Conservation (phyloP, 1,140 invertebrate species). For the Hycleus cichorii region DNA sequence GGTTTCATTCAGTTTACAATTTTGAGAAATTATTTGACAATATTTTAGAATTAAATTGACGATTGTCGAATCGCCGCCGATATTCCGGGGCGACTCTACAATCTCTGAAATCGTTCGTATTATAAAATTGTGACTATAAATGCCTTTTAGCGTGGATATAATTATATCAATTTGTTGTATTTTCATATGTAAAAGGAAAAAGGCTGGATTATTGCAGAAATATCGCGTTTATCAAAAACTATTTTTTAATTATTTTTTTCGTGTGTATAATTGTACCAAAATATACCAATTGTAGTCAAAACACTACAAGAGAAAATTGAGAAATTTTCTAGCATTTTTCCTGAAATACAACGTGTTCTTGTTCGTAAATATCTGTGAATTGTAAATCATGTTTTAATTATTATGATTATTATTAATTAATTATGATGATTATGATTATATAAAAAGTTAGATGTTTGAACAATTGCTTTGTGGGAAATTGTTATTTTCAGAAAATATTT, state of each 20-base stretch:
- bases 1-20: background rate
- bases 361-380: slow-evolving; percentile 40
- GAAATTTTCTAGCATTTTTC: slow-evolving; percentile 25
- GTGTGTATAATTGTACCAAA: too few relatives aligned
- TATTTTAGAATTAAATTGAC: slow-evolving; percentile 31
- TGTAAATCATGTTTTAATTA: slow-evolving; percentile 36
- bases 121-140: slow-evolving; percentile 40
- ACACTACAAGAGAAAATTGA: too few relatives aligned
- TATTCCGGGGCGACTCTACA: slow-evolving; percentile 17
- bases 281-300: too few relatives aligned
- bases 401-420: background rate
- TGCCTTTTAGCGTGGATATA: slow-evolving; percentile 42
- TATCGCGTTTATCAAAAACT: background rate
- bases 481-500: slow-evolving; percentile 46
- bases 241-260: background rate
- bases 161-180: slow-evolving; percentile 37
- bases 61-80: slow-evolving; percentile 8
- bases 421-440: background rate
- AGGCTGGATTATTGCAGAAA: slow-evolving; percentile 9
- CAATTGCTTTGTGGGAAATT: slow-evolving; percentile 45
- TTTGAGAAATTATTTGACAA: slow-evolving; percentile 36
- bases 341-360: slow-evolving; percentile 35
- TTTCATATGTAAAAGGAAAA: slow-evolving; percentile 30
- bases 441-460: slow-evolving; percentile 42
- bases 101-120: slow-evolving; percentile 16